phyloP scores from a whole-genome alignment of 2,113 vertebrate genomes.

The Tenebrosternarchus preto region DNA sequence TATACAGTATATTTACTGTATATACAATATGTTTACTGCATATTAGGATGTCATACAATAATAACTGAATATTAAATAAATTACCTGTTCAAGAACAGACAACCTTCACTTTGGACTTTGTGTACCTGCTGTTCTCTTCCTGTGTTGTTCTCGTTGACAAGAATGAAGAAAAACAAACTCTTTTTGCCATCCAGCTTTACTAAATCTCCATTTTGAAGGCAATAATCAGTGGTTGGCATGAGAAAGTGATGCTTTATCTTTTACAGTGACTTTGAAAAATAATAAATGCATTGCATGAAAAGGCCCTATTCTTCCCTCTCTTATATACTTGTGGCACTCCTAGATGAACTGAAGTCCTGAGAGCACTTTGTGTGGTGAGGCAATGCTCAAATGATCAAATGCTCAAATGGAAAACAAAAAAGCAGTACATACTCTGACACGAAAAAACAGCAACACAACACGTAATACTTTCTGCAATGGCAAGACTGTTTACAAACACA shows the following conservation, averaged over 20 bases:
- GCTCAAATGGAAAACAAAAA: slow-evolving; percentile 15
- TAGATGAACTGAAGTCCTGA: slow-evolving; percentile 15
- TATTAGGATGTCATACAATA: background rate
- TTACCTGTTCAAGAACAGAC: slow-evolving; percentile 26
- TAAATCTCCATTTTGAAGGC: background rate
- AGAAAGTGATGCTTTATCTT: background rate
- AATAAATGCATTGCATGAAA: slow-evolving; percentile 7
- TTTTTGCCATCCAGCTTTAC: slow-evolving; percentile 1
- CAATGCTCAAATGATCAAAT: slow-evolving; percentile 23
- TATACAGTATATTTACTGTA: background rate
- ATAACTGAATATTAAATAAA: background rate
- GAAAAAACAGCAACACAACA: too few relatives aligned
- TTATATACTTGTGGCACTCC: slow-evolving; percentile 19
- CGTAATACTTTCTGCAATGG: too few relatives aligned
- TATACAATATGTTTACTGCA: background rate
- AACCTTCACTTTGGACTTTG: slow-evolving; percentile 33
- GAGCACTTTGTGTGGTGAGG: slow-evolving; percentile 23
- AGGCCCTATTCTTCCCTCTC: background rate
- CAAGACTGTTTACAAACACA: too few relatives aligned
- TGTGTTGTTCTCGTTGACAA: slow-evolving; percentile 42
- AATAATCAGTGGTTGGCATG: background rate
- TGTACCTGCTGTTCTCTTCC: slow-evolving; percentile 45
- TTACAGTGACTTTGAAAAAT: background rate
- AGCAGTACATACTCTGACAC: too few relatives aligned
- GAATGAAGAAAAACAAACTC: slow-evolving; percentile 23